Conservation (phyloP, 2,113 vertebrate species). For the Ariopsis seemanni region DNA sequence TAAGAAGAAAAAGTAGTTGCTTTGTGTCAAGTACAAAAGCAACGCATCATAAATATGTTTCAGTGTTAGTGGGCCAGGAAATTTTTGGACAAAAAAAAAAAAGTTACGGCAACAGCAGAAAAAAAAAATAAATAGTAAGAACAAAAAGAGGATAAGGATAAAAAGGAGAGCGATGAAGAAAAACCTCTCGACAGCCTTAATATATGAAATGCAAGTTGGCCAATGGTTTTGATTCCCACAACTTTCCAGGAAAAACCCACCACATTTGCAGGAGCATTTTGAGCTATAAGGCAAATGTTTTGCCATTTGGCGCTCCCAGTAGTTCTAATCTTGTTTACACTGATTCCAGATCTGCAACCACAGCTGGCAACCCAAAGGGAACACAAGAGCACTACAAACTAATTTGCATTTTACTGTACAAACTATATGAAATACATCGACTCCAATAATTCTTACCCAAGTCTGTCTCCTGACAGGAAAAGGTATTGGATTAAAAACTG, state of each 20-base stretch:
- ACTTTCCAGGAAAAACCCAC: constrained; percentile 28
- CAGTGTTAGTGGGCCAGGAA: not conserved
- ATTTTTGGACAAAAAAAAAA: not conserved
- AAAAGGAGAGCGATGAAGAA: not conserved
- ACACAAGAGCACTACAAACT: not conserved
- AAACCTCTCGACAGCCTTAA: not conserved
- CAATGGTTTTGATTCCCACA: not conserved
- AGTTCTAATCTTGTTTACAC: constrained; percentile 9
- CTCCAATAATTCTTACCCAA: not conserved
- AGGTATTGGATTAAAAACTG: not conserved
- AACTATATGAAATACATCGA: not conserved
- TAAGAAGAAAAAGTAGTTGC: not conserved
- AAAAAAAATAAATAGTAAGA: not conserved
- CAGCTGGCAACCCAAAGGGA: not conserved
- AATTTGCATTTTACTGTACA: not conserved
- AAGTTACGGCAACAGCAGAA: not conserved
- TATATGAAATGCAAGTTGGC: not conserved
- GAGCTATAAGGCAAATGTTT: not conserved
- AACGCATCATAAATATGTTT: not conserved
- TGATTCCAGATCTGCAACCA: not conserved
- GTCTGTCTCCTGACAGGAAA: too few relatives aligned
- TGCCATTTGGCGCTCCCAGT: not conserved
- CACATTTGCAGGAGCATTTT: constrained; percentile 10
- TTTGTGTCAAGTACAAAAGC: not conserved
- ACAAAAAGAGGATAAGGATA: not conserved